These are phyloP conservation scores for Seira ritae DNA, from an alignment of 2,888 invertebrate species.

Conservation along the genomic window DNA sequence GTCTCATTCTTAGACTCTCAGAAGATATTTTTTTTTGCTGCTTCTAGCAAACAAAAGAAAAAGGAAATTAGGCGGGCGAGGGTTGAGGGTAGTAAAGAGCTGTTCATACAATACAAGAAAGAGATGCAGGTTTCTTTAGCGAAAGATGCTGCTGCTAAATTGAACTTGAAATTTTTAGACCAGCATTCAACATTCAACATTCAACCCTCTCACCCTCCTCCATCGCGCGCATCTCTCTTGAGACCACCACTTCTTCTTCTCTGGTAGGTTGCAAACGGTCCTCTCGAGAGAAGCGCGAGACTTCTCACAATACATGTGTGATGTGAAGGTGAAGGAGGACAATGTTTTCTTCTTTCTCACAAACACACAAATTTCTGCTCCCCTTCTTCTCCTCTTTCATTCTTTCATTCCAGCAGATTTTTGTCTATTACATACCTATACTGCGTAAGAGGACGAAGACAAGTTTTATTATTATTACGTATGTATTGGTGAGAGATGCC, in stretches of 20 bases:
- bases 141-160: background rate
- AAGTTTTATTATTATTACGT: no score
- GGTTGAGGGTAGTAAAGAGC: constrained; percentile 46
- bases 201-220: background rate
- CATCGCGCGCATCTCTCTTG: background rate
- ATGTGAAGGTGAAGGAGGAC: constrained; percentile 46
- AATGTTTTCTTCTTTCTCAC: constrained; percentile 55
- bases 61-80: constrained; percentile 52
- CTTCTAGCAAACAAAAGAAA: constrained; percentile 31
- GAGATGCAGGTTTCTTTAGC: background rate
- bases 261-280: constrained; percentile 51
- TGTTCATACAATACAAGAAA: constrained; percentile 35
- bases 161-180: background rate
- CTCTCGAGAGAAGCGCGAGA: constrained; percentile 53
- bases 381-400: no score
- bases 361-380: background rate
- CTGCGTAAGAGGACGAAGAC: no score
- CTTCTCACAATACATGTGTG: constrained; percentile 44
- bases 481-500: no score
- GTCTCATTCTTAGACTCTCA: constrained; percentile 17
- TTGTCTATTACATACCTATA: no score
- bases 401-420: no score
- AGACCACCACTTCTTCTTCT: background rate
- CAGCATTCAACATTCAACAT: background rate
- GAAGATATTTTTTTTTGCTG: constrained; percentile 18